Evolutionary conservation across 2,113 vertebrate species (phyloP), one percentile per base, ranked within the genome.

Genomic region (Tautogolabrus adspersus): DNA sequence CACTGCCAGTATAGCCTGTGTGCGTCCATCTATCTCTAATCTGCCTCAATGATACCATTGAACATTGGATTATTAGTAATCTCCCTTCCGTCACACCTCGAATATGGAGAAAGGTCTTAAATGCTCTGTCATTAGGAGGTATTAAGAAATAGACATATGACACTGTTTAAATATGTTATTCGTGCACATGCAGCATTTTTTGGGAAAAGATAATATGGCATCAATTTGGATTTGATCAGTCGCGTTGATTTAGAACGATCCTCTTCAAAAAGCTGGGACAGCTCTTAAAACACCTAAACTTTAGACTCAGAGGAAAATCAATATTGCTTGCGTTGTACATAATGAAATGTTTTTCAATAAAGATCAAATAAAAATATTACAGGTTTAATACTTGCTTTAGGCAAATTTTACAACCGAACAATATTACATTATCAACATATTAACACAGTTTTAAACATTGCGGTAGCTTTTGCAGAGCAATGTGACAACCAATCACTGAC

Each of bases 1-100:
- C 21, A 6, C 68, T 72, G 83, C 70, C 81, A 78, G 67, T 82
- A 40, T 55, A 64, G 69, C 74, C 77, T 62, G 72, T 74, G 79
- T 82, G 60, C 70, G 72, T 80, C 66, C 57, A 77, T 72, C 46
- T 68, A 57, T 62, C 13, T 57, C 84, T 90, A 93, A 93, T 93
- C 90, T 92, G 72, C 68, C 64, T 85, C 46, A 75, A 74, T 87
- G 81, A 86, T 71, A 79, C 42, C 57, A 68, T 22, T 60, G 65
- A 66, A 86, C 71, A 83, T 19, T 83, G 84, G 91, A 92, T 93
- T 92, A 92, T 87, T 87, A 83, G 21, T 92, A 92, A 92, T 93
- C 91, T 83, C 62, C 77, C 85, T 78, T 42, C 69, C 58, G 64
- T 22, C 72, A 58, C 23, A 82, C 62, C 16, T 70, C n/a, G 16